Evolutionary conservation across 2,888 invertebrate genomes (phyloP), one percentile per base, ranked within the genome.

Genomic region (Troides helena): DNA sequence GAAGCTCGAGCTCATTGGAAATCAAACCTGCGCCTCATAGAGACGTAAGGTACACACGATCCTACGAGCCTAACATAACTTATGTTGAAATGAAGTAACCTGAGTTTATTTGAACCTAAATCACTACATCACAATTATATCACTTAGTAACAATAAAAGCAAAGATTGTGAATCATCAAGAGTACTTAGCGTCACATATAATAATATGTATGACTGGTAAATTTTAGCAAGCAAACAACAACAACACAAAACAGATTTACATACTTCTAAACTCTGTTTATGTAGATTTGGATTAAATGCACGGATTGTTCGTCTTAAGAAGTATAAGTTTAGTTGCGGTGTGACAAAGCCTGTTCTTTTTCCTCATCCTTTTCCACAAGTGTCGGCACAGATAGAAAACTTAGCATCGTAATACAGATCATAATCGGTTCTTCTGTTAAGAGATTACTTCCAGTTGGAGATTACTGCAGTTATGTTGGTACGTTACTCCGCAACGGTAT

Each of bases 391-490:
- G 18, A 8, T 4, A 18, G 18, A 5, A 53, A 18, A 18, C 53
- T 53, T 2, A n/a, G 4, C 58, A 57, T 57, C 23, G 21, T 57
- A 23, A 57, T n/a, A n/a, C 5, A 50, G 50, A 50, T 53, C 5
- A 53, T n/a, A 53, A 58, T 58, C 21, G 23, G 23, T 57, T 57
- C 21, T 84, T 82, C 81, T 82, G 83, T 79, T 71, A 68, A 68
- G 64, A 43, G 71, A 76, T 78, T 79, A 80, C 50, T 63, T 59
- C 23, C 30, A n/a, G 78, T 75, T 25, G 21, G 50, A 70, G 70
- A 72, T 63, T 73, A 71, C 72, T 74, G 71, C 72, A 72, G 67
- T 69, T 73, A 70, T 61, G 60, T 46, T 25, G 59, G 68, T 59
- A 63, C 68, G 63, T 63, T 68, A 63, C 36, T 68, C 62, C n/a